phyloP scores from a whole-genome alignment of 2,113 vertebrate species.

The Aramus guarauna region DNA sequence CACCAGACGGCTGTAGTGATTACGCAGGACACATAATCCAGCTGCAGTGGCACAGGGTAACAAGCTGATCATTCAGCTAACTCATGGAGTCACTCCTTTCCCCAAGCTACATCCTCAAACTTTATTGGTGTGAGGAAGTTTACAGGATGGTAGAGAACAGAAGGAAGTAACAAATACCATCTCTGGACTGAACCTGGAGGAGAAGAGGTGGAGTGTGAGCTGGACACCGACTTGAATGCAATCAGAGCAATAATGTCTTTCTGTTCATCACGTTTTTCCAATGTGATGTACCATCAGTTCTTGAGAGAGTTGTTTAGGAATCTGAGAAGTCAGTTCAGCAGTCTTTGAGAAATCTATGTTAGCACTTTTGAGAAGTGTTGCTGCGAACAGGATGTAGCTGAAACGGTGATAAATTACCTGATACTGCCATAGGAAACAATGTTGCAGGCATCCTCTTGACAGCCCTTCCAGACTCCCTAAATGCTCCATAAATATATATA shows the following conservation, averaged over 20 bases:
- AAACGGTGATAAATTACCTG: constrained; percentile 14
- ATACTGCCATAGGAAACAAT: background rate
- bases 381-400: background rate
- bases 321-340: background rate
- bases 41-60: background rate
- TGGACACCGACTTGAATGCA: background rate
- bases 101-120: background rate
- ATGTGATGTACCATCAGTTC: background rate
- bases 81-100: background rate
- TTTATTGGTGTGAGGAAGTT: background rate
- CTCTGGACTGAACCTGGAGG: background rate
- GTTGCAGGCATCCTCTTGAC: background rate
- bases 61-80: background rate
- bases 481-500: background rate
- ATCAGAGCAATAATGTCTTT: background rate
- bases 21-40: background rate
- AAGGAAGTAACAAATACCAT: background rate
- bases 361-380: background rate
- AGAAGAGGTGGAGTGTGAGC: background rate
- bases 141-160: background rate
- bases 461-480: background rate
- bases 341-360: background rate
- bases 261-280: background rate
- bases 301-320: background rate
- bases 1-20: background rate